These are phyloP conservation scores for Hippocampus kuda DNA, from an alignment of 2,797 vertebrate species.

Conservation along the genomic window DNA sequence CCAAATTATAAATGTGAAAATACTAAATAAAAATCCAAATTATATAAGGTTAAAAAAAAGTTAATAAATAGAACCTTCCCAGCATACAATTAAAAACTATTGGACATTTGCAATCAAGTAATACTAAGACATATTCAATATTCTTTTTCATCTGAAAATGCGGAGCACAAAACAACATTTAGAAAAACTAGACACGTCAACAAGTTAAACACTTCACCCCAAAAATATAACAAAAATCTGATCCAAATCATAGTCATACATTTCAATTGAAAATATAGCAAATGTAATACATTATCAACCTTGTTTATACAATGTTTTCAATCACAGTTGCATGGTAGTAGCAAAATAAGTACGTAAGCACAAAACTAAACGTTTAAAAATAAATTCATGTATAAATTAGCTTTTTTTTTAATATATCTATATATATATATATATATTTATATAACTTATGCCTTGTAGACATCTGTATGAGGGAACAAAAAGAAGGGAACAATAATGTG, in stretches of 20 bases:
- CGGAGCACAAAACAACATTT: constrained; percentile 97
- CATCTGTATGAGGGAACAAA: constrained; percentile 88
- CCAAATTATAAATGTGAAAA: constrained; percentile 91
- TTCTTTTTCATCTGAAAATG: constrained; percentile 96
- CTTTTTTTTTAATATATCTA: constrained; percentile 70
- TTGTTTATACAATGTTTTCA: constrained; percentile 99
- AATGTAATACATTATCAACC: constrained; percentile 98
- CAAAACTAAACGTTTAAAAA: constrained; percentile 98
- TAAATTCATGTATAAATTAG: constrained; percentile 98
- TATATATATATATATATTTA: not conserved
- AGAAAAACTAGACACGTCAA: constrained; percentile 99
- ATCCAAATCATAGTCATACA: constrained; percentile 99
- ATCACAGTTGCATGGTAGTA: constrained; percentile 99
- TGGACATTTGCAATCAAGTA: constrained; percentile 97
- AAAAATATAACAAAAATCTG: constrained; percentile 98
- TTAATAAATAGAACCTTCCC: constrained; percentile 99
- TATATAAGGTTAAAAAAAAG: constrained; percentile 91
- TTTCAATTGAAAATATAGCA: constrained; percentile 99
- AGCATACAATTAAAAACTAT: constrained; percentile 99
- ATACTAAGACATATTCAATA: constrained; percentile 97
- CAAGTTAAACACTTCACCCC: constrained; percentile 96
- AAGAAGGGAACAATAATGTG: constrained; percentile 71
- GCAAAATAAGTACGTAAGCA: constrained; percentile 99
- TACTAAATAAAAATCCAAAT: constrained; percentile 98
- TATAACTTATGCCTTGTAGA: constrained; percentile 87